phyloP scores from a whole-genome alignment of 64 coral and sea anemone genomes.

The Acropora yongei region DNA sequence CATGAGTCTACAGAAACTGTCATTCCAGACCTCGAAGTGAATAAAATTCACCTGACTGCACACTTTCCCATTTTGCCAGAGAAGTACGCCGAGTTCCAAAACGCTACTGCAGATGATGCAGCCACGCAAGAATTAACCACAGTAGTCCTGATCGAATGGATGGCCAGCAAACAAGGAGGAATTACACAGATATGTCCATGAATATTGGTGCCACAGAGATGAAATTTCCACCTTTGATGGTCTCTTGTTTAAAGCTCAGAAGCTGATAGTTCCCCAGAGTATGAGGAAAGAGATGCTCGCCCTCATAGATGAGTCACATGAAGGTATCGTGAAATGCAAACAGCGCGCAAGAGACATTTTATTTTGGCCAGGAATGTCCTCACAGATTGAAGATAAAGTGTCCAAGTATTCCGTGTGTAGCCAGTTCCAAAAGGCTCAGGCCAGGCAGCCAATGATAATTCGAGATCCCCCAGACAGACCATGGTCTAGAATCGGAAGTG shows the following conservation, averaged over 20 bases:
- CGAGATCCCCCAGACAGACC: conserved; percentile 49
- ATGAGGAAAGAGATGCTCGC: conserved; percentile 62
- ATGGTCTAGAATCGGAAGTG: conserved; percentile 67
- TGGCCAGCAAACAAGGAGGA: not conserved
- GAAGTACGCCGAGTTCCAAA: conserved; percentile 74
- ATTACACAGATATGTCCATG: not conserved
- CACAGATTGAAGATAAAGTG: conserved; percentile 48
- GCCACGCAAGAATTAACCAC: too few relatives aligned
- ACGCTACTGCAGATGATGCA: not conserved
- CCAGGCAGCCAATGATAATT: conserved; percentile 56
- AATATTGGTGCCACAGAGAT: not conserved
- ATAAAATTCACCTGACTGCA: conserved; percentile 61
- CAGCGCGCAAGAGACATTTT: conserved; percentile 64
- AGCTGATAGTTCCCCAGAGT: conserved; percentile 40
- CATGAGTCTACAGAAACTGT: conserved; percentile 60
- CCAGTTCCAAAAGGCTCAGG: conserved; percentile 1
- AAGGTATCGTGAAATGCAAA: not conserved
- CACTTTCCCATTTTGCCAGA: conserved; percentile 67
- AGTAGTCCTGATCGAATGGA: not conserved
- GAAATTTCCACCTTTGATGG: not conserved
- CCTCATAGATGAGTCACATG: conserved; percentile 52
- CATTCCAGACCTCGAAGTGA: conserved; percentile 64
- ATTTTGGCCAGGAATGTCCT: conserved; percentile 42
- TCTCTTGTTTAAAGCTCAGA: not conserved
- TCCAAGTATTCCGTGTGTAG: conserved; percentile 34